These are phyloP conservation scores for Drosophila nikananu DNA, from an alignment of 1,140 invertebrate genomes.

Conservation along the genomic window DNA sequence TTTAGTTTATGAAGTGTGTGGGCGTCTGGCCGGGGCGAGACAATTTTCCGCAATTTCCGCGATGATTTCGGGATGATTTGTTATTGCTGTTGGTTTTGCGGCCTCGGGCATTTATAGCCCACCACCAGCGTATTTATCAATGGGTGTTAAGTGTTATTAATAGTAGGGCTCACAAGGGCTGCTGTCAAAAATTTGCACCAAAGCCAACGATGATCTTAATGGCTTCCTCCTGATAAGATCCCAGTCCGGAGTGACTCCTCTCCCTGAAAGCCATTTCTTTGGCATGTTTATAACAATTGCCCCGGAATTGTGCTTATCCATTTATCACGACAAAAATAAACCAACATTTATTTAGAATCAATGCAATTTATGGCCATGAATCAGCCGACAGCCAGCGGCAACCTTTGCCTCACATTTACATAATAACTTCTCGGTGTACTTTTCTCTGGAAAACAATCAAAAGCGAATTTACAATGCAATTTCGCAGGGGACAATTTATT, in stretches of 20 bases:
- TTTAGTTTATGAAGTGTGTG: slow-evolving; percentile 70
- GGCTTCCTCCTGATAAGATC: slow-evolving; percentile 19
- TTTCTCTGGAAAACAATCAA: slow-evolving; percentile 60
- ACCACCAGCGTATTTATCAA: slow-evolving; percentile 67
- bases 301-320: slow-evolving; percentile 56
- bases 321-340: slow-evolving; percentile 63
- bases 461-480: slow-evolving; percentile 72
- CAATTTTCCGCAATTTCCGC: slow-evolving; percentile 63
- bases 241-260: not conserved
- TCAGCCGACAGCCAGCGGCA: slow-evolving; percentile 23
- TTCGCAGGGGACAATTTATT: slow-evolving; percentile 50
- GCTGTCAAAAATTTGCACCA: slow-evolving; percentile 42
- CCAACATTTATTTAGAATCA: slow-evolving; percentile 41
- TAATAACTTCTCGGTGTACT: slow-evolving; percentile 25
- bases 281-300: slow-evolving; percentile 56
- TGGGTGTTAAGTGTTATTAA: slow-evolving; percentile 76
- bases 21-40: slow-evolving; percentile 35
- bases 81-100: slow-evolving; percentile 45
- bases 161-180: slow-evolving; percentile 46
- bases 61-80: slow-evolving; percentile 60
- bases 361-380: slow-evolving; percentile 64
- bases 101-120: slow-evolving; percentile 61
- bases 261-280: slow-evolving; percentile 33
- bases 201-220: slow-evolving; percentile 25
- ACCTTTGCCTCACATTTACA: slow-evolving; percentile 51